Evolutionary conservation across 35 echinoderm and acorn worm species (phyloP).

Genomic region (Strongylocentrotus purpuratus): DNA sequence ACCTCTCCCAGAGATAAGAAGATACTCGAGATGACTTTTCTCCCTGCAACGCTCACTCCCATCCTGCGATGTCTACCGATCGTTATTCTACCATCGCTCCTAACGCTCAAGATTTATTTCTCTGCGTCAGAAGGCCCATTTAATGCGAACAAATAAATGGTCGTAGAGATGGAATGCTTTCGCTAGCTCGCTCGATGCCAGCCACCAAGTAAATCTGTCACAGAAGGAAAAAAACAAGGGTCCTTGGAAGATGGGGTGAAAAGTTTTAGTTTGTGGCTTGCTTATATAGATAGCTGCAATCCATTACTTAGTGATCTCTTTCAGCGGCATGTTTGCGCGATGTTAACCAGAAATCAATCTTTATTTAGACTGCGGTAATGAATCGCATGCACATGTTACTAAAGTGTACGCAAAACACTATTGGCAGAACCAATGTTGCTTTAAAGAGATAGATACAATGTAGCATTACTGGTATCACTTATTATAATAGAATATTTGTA

Average conservation of each 20-base stretch:
- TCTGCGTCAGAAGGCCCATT: constrained; percentile 14
- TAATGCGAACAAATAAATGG: constrained; percentile 29
- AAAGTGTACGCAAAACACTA: too few species aligned
- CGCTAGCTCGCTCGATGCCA: constrained; percentile 4
- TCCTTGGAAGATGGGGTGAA: not conserved
- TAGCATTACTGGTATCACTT: too few species aligned
- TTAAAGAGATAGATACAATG: too few species aligned
- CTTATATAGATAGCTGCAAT: constrained; percentile 2
- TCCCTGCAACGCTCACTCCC: not conserved
- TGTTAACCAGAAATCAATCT: not conserved
- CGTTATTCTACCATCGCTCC: not conserved
- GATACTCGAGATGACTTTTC: not conserved
- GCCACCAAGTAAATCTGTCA: constrained; percentile 35
- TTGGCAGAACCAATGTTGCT: too few species aligned
- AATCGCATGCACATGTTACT: too few species aligned
- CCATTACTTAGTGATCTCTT: constrained; percentile 30
- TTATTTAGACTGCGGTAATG: not conserved
- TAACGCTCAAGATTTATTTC: constrained; percentile 15
- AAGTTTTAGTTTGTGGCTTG: not conserved
- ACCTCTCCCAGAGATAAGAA: not conserved
- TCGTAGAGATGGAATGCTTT: not conserved
- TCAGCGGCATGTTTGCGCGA: not conserved
- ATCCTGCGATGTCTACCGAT: not conserved
- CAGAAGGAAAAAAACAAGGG: not conserved
- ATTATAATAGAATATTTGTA: too few species aligned